Evolutionary conservation across 2,888 invertebrate species (phyloP), one percentile per base, ranked within the genome.

Genomic region (Eucera pruinosa): DNA sequence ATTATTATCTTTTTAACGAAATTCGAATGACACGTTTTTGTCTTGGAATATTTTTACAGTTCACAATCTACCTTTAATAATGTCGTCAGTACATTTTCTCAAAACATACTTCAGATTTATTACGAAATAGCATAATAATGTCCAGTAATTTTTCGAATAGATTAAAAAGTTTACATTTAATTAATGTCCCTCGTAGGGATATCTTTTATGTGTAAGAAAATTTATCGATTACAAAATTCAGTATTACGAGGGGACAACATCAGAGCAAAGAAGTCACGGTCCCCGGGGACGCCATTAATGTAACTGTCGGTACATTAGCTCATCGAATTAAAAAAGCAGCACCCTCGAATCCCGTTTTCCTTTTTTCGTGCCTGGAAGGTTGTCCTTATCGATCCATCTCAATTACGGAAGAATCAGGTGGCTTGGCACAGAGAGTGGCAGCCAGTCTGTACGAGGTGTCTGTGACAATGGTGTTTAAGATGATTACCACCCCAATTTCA

Each of bases 381-480:
- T 54, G 65, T 81, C 72, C 61, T 85, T 80, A 82, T 88, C 88
- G 86, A 90, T 90, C 84, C 86, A 84, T 90, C 89, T 89, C 88
- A 90, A 89, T 90, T 90, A 90, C 86, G 78, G 72, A 84, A 87
- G 87, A 90, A 90, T 90, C 90, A 89, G 88, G 87, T 89, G 88
- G 84, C 82, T 54, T 25, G 66, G 65, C 52, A 73, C 43, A 48
- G 69, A 71, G 69, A 74, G 43, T 77, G 69, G 62, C 67, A 73
- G 72, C 52, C 70, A 25, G 52, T 72, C 64, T 73, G 61, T 65
- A 58, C 74, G 67, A 78, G 72, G 85, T 80, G 81, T 82, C 86
- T 71, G 84, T 82, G 87, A 87, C 86, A 87, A 88, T 83, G 84
- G 81, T 88, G 86, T 90, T 91, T 90, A 89, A 90, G 90, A 90